Base-by-base conservation (phyloP, 2,888 invertebrate species). In the Melipona beecheii region DNA sequence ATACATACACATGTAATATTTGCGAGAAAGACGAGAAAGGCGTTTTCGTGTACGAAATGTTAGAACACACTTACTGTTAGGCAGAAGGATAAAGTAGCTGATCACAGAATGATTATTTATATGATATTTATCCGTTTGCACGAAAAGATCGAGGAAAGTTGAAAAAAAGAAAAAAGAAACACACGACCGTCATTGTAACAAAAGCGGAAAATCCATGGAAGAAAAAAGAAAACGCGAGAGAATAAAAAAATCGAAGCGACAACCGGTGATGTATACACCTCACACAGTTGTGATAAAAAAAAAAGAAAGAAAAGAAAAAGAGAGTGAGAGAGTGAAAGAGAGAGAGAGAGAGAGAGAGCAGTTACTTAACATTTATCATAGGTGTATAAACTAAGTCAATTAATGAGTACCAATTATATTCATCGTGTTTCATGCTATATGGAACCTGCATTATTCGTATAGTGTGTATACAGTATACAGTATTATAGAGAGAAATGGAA, bases 321-420 rank as follows among this genome's bases (percentile, higher is more conserved):
- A 60, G 75, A 86, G 31, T 54, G 68, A 58, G 68, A 1, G 24
- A 24, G 24, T 0, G 24, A 1, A 24, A 24, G 24, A 24, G 27
- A 27, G 27, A 27, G 27, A 27, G 27, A 52, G 70, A 17, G 52
- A 60, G 24, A 54, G 71, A 86, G 31, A 60, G 68, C 84, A 72
- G 77, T 68, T 81, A 76, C 75, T 82, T 81, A 85, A 81, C 80
- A 75, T 76, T 85, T 74, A 62, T 60, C 52, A 77, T 83, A 88
- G 89, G 84, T 91, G 90, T 89, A 88, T 90, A 87, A 91, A 90
- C 90, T 91, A 91, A 91, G 91, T 91, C 91, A 91, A 91, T 91
- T 91, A 91, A 90, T 60, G 80, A 87, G 86, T 87, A 85, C 85
- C 86, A 83, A 86, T 83, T 86, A 82, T 84, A 68, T 76, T 75